Base-by-base conservation (phyloP, 2,113 vertebrate genomes). In the Podarcis muralis region DNA sequence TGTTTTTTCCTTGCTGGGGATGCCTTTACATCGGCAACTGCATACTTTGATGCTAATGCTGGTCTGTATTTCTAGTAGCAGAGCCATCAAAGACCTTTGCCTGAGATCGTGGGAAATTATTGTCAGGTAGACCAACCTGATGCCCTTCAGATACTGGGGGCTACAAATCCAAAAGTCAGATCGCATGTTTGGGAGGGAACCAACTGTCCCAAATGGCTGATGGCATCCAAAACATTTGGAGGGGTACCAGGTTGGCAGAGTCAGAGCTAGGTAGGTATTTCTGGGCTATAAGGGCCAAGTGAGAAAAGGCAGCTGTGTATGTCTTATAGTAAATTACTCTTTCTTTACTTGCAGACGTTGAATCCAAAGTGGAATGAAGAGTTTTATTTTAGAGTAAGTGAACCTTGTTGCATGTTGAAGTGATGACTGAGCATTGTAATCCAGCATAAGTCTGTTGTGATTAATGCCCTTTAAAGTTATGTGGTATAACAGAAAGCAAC, bases 301-400 rank as follows among this genome's bases (percentile, higher is more conserved):
- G 6, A 3, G 7, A 18, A 27, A 76, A 40, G 13, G 16, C 23
- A 37, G 59, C 11, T 40, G 59, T 1, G 2, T 40, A 3, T 93
- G 94, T 62, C 81, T 88, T 81, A 0, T 18, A 40, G 15, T 66
- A 93, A 15, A 59, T 16, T 87, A 1, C 76, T 87, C 2, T 90
- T 1, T 6, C 25, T 57, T 85, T 83, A 35, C 81, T 83, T 90
- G 48, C 48, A 99, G 99, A 98, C 97, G 23, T 95, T 99, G 96
- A 98, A 99, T 95, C 99, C 99, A 77, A 99, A 98, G 90, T 99
- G 99, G 99, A 98, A 99, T 27, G 98, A 99, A 94, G 98, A 99
- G 93, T 98, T 99, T 92, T 96, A 97, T 82, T 99, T 99, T 93
- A 96, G 97, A 96, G 98, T 99, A 97, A 98, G 99, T 98, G 18